Evolutionary conservation across 2,888 invertebrate species (phyloP), one percentile per base, ranked within the genome.

Genomic region (Aleiodes alternator): DNA sequence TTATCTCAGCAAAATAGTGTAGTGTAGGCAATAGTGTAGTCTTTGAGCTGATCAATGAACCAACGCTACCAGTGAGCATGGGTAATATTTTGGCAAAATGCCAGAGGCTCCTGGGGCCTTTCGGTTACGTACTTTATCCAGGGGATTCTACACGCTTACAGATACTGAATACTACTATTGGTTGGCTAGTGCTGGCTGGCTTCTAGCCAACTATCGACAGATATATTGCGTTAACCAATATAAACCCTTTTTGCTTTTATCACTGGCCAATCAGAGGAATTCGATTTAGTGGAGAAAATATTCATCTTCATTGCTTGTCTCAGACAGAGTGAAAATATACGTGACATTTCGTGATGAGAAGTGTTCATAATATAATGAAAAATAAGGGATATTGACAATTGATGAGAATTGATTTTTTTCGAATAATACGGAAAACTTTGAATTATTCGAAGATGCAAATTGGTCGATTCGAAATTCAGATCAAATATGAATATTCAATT

Each of bases 91-190:
- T 85, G 83, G 83, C 82, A 14, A 64, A 55, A 12, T 78, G 84
- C 84, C 83, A 72, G 53, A 82, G 6, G 6, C 73, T 66, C 55
- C 72, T 76, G 80, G 81, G 72, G 23, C 23, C 69, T 78, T 80
- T 80, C 81, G 79, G 80, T 80, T 43, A 43, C 43, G 43, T 43
- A 43, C 80, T 80, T 81, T 81, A 83, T 81, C 80, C 80, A 82
- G 80, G 80, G 80, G 80, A 81, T 83, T 79, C 78, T 76, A 73
- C 64, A 76, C 78, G 66, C 61, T n/a, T 55, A 73, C 73, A 48
- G 78, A 80, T 80, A 82, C 82, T 82, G 75, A 78, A 61, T 77
- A 78, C 80, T 81, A 80, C 78, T 78, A 81, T 43, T 43, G 8
- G 7, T 9, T 8, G 9, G 3, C 23, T 23, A 23, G 23, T 23